Evolutionary conservation across 2,888 invertebrate species (phyloP).

Genomic region (Eupeodes luniger): DNA sequence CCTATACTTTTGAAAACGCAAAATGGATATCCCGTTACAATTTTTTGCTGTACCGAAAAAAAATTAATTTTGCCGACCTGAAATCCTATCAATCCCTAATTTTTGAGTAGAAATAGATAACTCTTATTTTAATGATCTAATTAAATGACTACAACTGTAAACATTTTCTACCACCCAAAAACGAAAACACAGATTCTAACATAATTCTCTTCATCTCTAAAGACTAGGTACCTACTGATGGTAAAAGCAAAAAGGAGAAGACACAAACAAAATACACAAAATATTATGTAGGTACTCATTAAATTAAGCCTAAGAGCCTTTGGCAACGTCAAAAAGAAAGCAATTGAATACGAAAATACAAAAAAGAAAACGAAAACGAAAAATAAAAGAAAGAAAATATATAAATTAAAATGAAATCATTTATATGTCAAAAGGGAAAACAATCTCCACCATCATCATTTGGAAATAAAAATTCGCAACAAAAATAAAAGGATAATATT

Average conservation of each 20-base stretch:
- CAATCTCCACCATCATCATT: not conserved
- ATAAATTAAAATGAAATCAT: conserved; percentile 43
- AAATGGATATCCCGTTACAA: too few relatives aligned
- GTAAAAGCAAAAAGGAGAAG: too few relatives aligned
- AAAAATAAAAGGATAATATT: conserved; percentile 31
- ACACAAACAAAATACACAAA: not conserved
- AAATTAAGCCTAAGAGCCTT: conserved; percentile 26
- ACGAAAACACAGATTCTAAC: not conserved
- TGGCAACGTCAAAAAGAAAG: conserved; percentile 23
- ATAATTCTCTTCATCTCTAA: not conserved
- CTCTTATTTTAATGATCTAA: too few relatives aligned
- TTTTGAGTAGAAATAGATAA: too few relatives aligned
- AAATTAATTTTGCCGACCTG: too few relatives aligned
- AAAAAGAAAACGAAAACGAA: not conserved
- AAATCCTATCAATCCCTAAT: too few relatives aligned
- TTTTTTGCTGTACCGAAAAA: too few relatives aligned
- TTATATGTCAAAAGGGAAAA: conserved; percentile 29
- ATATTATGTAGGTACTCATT: conserved; percentile 2
- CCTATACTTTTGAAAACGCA: too few relatives aligned
- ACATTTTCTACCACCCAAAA: too few relatives aligned
- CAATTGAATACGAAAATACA: not conserved
- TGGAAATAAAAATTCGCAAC: not conserved
- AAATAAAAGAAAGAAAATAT: not conserved
- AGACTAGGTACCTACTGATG: too few relatives aligned
- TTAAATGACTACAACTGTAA: too few relatives aligned